Percentiles rank a stretch among this genome's conserved stretches.
Evolutionary conservation across 2,113 vertebrate species (phyloP).

Genomic region (Scomber scombrus): DNA sequence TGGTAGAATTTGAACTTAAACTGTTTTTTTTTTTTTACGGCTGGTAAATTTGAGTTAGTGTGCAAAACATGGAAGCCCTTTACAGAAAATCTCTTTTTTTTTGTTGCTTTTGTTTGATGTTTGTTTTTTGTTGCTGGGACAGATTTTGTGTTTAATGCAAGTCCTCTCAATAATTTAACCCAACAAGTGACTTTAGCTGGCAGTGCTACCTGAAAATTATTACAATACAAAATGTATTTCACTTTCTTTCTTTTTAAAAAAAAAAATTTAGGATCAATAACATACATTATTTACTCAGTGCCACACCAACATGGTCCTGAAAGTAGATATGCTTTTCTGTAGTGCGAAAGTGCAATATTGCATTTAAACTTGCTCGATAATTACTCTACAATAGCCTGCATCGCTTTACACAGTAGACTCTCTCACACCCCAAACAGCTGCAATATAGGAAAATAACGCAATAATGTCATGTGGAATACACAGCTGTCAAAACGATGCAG

Average conservation of each 20-base stretch:
- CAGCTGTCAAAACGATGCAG: not conserved
- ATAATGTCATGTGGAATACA: conserved; percentile 20
- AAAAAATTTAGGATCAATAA: too few relatives aligned
- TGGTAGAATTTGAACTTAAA: conserved; percentile 39
- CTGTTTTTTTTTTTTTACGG: not conserved
- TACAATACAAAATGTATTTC: not conserved
- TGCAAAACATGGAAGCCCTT: not conserved
- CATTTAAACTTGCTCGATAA: conserved; percentile 22
- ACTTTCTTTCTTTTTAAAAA: not conserved
- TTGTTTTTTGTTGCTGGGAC: too few relatives aligned
- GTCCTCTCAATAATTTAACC: not conserved
- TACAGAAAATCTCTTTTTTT: too few relatives aligned
- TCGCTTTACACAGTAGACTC: conserved; percentile 15
- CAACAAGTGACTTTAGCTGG: not conserved
- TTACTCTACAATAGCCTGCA: not conserved
- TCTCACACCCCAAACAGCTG: not conserved
- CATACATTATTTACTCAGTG: too few relatives aligned
- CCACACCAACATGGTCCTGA: too few relatives aligned
- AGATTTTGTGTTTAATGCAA: not conserved
- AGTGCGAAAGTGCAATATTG: not conserved
- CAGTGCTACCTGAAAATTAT: not conserved
- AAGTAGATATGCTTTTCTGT: not conserved
- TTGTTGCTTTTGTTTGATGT: too few relatives aligned
- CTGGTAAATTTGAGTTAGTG: not conserved
- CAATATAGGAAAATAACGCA: too few relatives aligned